Percentiles rank a stretch among this genome's conserved stretches.
These are phyloP conservation scores for Temnothorax nylanderi DNA, from an alignment of 1,140 invertebrate genomes.

Conservation along the genomic window DNA sequence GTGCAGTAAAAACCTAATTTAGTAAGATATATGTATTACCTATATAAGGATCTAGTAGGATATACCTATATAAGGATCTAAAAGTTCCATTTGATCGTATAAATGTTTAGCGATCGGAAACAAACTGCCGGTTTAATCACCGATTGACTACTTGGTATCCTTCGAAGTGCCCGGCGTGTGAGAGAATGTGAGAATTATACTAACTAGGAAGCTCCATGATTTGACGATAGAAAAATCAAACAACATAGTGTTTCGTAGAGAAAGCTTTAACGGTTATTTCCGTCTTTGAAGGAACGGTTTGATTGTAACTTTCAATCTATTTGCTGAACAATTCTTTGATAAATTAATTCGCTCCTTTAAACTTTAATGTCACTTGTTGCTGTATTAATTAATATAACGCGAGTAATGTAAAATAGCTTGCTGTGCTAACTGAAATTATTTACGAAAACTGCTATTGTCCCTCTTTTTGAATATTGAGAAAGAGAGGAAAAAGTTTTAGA, in stretches of 20 bases:
- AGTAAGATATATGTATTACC: conserved; percentile 17
- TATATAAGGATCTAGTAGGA: neutral
- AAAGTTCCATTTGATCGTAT: conserved; percentile 52
- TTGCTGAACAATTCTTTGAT: neutral
- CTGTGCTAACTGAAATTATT: neutral
- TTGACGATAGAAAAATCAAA: conserved; percentile 71
- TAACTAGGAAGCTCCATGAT: conserved; percentile 64
- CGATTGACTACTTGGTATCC: conserved; percentile 75
- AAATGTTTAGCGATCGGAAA: conserved; percentile 82
- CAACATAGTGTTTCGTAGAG: conserved; percentile 50
- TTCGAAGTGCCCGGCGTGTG: conserved; percentile 67
- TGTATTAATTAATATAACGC: neutral
- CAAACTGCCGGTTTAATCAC: conserved; percentile 81
- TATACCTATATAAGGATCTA: too few species aligned
- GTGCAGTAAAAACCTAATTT: neutral
- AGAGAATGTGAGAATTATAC: conserved; percentile 73
- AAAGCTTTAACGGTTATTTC: conserved; percentile 15
- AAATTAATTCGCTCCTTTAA: neutral
- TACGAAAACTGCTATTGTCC: neutral
- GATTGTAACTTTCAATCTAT: neutral
- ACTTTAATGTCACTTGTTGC: neutral
- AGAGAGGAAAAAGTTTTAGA: neutral
- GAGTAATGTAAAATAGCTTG: neutral
- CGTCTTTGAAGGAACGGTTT: neutral
- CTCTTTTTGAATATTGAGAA: neutral